A percentile compares a stretch with the other conserved stretches of the same genome.
phyloP scores from a whole-genome alignment of 2,797 vertebrate genomes.

The Bucorvus abyssinicus region DNA sequence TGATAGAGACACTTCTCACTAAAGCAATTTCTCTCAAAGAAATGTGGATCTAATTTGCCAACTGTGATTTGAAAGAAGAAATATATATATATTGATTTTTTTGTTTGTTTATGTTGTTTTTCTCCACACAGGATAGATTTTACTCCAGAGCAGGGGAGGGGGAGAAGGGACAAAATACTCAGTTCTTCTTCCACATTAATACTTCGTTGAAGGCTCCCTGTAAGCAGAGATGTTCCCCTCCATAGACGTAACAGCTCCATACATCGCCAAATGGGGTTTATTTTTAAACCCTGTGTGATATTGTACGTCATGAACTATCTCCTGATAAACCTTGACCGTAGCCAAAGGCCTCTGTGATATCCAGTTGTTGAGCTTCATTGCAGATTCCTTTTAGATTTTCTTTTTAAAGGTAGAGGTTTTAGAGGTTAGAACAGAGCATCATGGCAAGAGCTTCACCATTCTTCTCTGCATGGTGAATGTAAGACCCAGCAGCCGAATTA shows the following conservation, averaged over 20 bases:
- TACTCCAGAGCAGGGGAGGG: not conserved
- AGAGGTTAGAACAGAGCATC: not conserved
- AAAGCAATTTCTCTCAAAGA: slow-evolving; percentile 19
- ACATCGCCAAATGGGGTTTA: not conserved
- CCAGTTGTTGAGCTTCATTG: not conserved
- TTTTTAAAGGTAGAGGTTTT: not conserved
- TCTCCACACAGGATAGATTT: not conserved
- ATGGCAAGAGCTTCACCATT: not conserved
- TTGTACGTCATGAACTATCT: not conserved
- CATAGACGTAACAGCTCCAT: not conserved
- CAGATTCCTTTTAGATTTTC: not conserved
- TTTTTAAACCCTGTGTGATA: not conserved
- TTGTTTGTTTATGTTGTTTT: not conserved
- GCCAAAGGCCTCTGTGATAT: not conserved
- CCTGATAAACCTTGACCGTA: not conserved
- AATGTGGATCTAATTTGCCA: slow-evolving; percentile 28
- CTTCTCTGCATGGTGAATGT: not conserved
- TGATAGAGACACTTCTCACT: not conserved
- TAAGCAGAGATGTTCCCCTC: not conserved
- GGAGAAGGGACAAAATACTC: not conserved
- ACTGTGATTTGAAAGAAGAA: not conserved
- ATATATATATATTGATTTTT: not conserved
- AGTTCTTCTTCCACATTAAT: not conserved
- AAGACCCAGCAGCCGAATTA: not conserved
- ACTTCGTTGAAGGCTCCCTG: not conserved